These are phyloP conservation scores for Cottus gobio DNA, from an alignment of 2,113 vertebrate genomes.

Conservation along the genomic window DNA sequence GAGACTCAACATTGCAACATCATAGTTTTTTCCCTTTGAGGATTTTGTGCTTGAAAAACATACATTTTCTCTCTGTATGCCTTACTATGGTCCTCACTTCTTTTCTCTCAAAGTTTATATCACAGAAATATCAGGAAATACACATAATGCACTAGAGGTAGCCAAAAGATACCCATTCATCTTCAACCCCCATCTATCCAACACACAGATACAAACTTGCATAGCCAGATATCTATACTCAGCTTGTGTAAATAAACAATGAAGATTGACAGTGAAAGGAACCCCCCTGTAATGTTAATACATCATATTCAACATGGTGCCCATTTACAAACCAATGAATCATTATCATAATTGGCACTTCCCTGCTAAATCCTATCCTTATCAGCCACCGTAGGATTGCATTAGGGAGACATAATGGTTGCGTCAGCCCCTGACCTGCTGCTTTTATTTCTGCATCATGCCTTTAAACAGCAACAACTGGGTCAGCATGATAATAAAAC, in stretches of 20 bases:
- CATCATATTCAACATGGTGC: constrained; percentile 13
- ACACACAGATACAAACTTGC: neutral
- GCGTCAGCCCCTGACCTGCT: constrained; percentile 13
- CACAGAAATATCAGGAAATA: constrained; percentile 4
- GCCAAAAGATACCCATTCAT: constrained; percentile 1
- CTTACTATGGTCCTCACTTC: neutral
- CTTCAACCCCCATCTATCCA: neutral
- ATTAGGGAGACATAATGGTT: constrained; percentile 14
- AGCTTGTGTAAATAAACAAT: constrained; percentile 1
- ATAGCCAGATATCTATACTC: neutral
- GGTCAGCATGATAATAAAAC: constrained; percentile 2
- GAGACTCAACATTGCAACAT: neutral
- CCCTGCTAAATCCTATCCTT: constrained; percentile 10
- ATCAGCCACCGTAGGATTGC: neutral
- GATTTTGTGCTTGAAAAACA: neutral
- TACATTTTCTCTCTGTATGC: neutral
- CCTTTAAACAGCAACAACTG: constrained; percentile 13
- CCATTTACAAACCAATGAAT: constrained; percentile 28
- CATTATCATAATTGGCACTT: constrained; percentile 40
- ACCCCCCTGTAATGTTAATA: constrained; percentile 11
- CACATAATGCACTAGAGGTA: neutral
- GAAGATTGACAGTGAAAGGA: neutral
- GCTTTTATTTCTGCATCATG: constrained; percentile 30
- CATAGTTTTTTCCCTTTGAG: neutral
- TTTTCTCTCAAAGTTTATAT: neutral